Conservation (phyloP, 2,113 vertebrate species). For the Ammodytes marinus region DNA sequence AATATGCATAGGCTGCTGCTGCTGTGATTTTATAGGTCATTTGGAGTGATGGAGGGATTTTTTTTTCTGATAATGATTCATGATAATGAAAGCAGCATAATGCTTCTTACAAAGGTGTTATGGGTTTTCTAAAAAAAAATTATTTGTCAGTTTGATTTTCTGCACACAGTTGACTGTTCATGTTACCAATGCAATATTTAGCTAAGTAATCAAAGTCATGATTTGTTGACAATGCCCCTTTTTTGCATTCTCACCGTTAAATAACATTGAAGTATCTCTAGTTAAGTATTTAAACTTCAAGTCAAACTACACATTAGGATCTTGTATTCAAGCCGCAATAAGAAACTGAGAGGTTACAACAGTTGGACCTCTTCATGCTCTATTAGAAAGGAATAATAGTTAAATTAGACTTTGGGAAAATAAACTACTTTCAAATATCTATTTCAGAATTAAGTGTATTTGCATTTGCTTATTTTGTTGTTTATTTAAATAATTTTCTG, state of each 20-base stretch:
- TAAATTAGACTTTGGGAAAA: not conserved
- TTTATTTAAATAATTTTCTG: not conserved
- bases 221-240: not conserved
- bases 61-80: constrained; percentile 32
- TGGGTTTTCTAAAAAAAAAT: not conserved
- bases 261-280: not conserved
- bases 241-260: not conserved
- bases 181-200: not conserved
- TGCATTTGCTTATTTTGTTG: not conserved
- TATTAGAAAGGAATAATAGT: not conserved
- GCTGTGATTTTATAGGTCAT: constrained; percentile 23
- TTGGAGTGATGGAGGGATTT: not conserved
- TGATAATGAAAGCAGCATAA: constrained; percentile 1
- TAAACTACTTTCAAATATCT: not conserved
- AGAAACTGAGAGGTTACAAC: not conserved
- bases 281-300: not conserved
- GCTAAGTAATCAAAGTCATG: not conserved
- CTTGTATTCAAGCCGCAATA: not conserved
- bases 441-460: not conserved
- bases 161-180: not conserved
- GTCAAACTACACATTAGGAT: not conserved
- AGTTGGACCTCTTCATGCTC: not conserved
- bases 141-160: not conserved
- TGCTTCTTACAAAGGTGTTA: not conserved
- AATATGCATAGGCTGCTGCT: constrained; percentile 34